Evolutionary conservation across 1,140 invertebrate species (phyloP).

Genomic region (Drosophila auraria): DNA sequence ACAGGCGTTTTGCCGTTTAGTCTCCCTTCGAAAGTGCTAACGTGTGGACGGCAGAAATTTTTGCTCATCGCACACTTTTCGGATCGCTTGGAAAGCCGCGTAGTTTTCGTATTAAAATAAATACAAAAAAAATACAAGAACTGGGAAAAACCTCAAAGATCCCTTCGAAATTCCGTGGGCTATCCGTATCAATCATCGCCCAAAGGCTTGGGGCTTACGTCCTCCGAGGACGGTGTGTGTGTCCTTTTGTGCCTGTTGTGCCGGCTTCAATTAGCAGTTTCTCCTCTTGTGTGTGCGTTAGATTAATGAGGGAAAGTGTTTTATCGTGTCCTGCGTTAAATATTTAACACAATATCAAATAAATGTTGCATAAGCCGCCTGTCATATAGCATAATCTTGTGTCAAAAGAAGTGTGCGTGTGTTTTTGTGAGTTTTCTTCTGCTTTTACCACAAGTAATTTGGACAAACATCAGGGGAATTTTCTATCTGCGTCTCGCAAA

Average conservation of each 20-base stretch:
- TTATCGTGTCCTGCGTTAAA: slow-evolving; percentile 81
- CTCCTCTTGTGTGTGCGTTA: slow-evolving; percentile 13
- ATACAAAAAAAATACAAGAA: neutral
- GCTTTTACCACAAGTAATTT: slow-evolving; percentile 27
- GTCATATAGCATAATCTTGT: slow-evolving; percentile 61
- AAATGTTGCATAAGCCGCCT: slow-evolving; percentile 77
- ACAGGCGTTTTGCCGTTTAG: slow-evolving; percentile 55
- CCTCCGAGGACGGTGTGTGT: slow-evolving; percentile 10
- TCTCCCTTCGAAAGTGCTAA: slow-evolving; percentile 73
- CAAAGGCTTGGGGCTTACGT: slow-evolving; percentile 36
- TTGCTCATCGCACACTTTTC: slow-evolving; percentile 21
- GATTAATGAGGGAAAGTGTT: slow-evolving; percentile 82
- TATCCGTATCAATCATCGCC: slow-evolving; percentile 42
- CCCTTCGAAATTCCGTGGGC: slow-evolving; percentile 16
- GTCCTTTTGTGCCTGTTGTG: slow-evolving; percentile 34
- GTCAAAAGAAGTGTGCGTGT: slow-evolving; percentile 13
- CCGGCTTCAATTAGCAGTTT: slow-evolving; percentile 67
- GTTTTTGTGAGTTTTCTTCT: slow-evolving; percentile 8
- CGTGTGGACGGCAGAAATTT: slow-evolving; percentile 47
- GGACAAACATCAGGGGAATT: slow-evolving; percentile 20
- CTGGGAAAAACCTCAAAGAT: slow-evolving; percentile 8
- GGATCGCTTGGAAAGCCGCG: slow-evolving; percentile 31
- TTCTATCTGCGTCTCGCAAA: neutral
- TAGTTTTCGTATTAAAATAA: slow-evolving; percentile 27
- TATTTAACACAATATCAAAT: slow-evolving; percentile 81